Percentiles rank a stretch among this genome's conserved stretches.
Conservation (phyloP, 2,888 invertebrate species). For the Dicycla oo region DNA sequence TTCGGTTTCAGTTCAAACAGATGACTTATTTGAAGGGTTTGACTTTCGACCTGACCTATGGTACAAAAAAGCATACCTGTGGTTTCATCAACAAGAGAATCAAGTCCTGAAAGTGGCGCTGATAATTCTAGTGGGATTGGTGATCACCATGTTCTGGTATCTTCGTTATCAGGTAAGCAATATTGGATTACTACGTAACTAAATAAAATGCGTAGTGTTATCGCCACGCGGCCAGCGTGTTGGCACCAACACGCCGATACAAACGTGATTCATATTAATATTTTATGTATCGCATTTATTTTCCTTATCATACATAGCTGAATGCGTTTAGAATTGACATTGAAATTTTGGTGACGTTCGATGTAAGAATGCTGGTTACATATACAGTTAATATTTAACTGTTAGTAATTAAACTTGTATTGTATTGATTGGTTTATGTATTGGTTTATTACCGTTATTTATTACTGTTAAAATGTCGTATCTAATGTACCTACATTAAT, state of each 20-base stretch:
- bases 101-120: conserved; percentile 93
- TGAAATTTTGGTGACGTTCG: conserved; percentile 23
- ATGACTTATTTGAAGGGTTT: conserved; percentile 87
- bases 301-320: conserved; percentile 46
- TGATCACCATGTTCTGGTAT: conserved; percentile 94
- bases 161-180: conserved; percentile 92
- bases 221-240: conserved; percentile 53
- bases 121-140: conserved; percentile 92
- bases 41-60: conserved; percentile 81
- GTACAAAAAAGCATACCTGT: conserved; percentile 88
- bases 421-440: conserved; percentile 4
- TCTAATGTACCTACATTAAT: too few species aligned
- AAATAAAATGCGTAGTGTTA: conserved; percentile 36
- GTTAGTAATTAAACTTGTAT: neutral
- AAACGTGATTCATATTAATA: conserved; percentile 60
- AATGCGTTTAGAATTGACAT: conserved; percentile 28
- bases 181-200: conserved; percentile 29
- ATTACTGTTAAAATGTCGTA: conserved; percentile 1
- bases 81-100: conserved; percentile 94
- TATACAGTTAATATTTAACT: conserved; percentile 11
- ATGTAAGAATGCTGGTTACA: conserved; percentile 6
- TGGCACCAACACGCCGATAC: conserved; percentile 48
- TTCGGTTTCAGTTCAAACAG: conserved; percentile 91
- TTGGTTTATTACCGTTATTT: neutral
- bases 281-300: conserved; percentile 36